Base-by-base conservation (phyloP, 92 coral and sea anemone genomes). In the Zoanthus gigantus region DNA sequence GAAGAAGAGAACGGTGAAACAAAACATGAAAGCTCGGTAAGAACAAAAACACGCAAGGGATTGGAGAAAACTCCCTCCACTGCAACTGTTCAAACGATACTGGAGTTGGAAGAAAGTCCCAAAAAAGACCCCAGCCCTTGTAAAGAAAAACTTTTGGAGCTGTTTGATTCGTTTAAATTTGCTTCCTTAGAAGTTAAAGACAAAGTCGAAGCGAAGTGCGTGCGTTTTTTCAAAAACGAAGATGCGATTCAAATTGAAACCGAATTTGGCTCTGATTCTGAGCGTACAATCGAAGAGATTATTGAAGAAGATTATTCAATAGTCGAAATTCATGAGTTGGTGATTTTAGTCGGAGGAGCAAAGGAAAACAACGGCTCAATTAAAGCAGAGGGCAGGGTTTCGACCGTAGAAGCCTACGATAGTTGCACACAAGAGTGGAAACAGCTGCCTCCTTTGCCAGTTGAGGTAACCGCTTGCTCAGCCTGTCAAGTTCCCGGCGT, bases 401-500 rank as follows among this genome's bases (percentile, higher is more conserved):
- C 89, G 8, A 83, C 87, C 4, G 96, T 91, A 0, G 92, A 93
- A 44, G 96, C 86, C 29, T 95, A 89, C 30, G 94, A 95, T 77
- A 86, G 92, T 60, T 67, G 60, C 67, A 79, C 78, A 4, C 74
- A 82, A 42, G 84, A 81, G 73, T 95, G 98, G 98, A 85, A 72
- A 6, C 54, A 71, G 5, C 81, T 93, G 15, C 90, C 89, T 2
- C 96, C 98, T 2, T 86, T 95, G 46, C 98, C 98, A 15, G 79
- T 93, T 48, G 82, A 89, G 57, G 92, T 93, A 4, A 95, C 98
- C n/a, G 98, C 98, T 42, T 95, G 98, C 52, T 89, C 90, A 15
- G 98, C 98, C 7, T 85, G 83, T 44, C 90, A 77, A 37, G 75
- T 78, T n/a, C 83, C 84, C 12, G 74, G 94, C 15, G 79, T 95